Base-by-base conservation (phyloP, 2,797 vertebrate species). In the Artibeus lituratus region DNA sequence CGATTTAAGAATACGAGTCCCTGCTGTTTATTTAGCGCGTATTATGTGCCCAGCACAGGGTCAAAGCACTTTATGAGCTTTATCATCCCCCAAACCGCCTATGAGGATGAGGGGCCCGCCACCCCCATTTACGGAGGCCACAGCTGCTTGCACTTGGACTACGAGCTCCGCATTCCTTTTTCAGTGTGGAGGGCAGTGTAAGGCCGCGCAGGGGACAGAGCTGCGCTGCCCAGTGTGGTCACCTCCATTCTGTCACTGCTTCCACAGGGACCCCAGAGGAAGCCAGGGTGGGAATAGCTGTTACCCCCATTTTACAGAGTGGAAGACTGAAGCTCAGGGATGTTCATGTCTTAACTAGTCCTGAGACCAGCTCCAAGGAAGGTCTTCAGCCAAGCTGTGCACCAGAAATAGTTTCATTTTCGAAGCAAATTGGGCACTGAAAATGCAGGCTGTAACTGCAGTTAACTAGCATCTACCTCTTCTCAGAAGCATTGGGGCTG, bases 1-100 rank as follows among this genome's bases (percentile, higher is more conserved):
- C 42, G 0, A 9, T 3, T 26, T 53, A 10, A 3, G 49, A 29
- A 32, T 5, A 51, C 0, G 10, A 26, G 5, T 18, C 78, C 0
- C 44, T 8, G 67, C 37, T 47, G 51, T 39, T 53, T 62, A 59
- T 14, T 21, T 32, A 22, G 90, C 39, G n/a, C 16, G 1, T 5
- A 67, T 18, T 16, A 35, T 18, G 67, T 49, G 65, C 62, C 57
- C 42, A 39, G 44, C 19, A 3, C 83, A 7, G 53, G 62, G 55
- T 39, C 55, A 22, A 83, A 72, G 47, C 5, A 9, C 90, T 73
- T 42, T 22, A 26, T 0, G 7, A n/a, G 4, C 14, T 39, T 83
- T 44, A 44, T 55, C 47, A 22, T 8, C n/a, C 32, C 53, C 29
- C 2, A 57, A 84, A 35, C 9, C 67, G 37, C 59, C 12, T 10